Evolutionary conservation across 37 sponge, comb jelly and placozoan genomes (phyloP), one percentile per base, ranked within the genome.

Genomic region (Ianthella basta): DNA sequence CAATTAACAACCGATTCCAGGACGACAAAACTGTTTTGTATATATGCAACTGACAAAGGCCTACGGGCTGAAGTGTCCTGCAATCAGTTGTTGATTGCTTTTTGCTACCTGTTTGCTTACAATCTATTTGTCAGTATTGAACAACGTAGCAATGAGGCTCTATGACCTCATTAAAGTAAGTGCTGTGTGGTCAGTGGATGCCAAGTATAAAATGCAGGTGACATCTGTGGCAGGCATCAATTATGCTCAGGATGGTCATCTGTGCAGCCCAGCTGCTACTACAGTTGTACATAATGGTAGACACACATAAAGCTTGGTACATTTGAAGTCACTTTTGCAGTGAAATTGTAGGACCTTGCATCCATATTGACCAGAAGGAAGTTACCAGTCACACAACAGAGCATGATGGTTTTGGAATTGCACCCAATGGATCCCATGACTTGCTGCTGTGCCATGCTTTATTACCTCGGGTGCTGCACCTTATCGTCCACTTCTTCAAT

Each of bases 171-270:
- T 57, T 61, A 12, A 12, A 61, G 64, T 13, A 29, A 12, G 64
- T 61, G 64, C 64, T 61, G 64, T 61, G 64, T 61, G 64, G 64
- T 12, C 64, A 61, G 29, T 61, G 64, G 64, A 61, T 61, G 64
- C 64, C 64, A 12, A 61, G 64, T 4, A 61, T 61, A 6, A 12
- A 61, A 12, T 10, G 64, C 64, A 61, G 64, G 29, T 57, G 59
- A 57, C 59, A 57, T 61, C 64, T 61, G 64, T 61, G 64, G 64
- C 64, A 61, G 64, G 64, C 64, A 61, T 61, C 64, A 61, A 61
- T 4, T 10, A 5, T 61, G 64, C 10, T 61, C 64, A 61, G 10
- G 29, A 61, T 61, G 64, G 64, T 61, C 64, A 29, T 61, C 64
- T 13, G 64, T 61, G 64, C 64, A 61, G 64, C 14, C 64, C 64